phyloP scores from a whole-genome alignment of 2,113 vertebrate genomes.

The Ptychochromis oligacanthus region DNA sequence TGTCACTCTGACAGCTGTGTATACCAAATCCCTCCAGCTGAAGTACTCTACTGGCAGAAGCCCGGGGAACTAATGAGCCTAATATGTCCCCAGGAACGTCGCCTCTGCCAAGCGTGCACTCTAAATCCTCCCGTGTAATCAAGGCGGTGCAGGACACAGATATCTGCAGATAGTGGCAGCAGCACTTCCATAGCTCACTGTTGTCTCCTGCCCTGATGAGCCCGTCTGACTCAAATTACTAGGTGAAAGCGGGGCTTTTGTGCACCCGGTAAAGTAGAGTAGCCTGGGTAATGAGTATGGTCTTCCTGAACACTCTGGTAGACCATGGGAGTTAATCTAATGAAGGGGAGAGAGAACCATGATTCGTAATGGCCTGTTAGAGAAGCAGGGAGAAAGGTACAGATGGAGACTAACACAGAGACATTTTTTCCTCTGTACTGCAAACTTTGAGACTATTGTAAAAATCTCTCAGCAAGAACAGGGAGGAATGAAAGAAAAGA shows the following conservation, averaged over 20 bases:
- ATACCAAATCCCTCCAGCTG: conserved; percentile 23
- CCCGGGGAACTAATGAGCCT: conserved; percentile 56
- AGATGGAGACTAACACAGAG: conserved; percentile 39
- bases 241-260: conserved; percentile 70
- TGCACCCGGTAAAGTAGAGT: conserved; percentile 38
- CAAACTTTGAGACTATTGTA: background rate
- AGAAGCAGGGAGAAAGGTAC: conserved; percentile 22
- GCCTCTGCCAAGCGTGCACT: conserved; percentile 64
- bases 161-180: conserved; percentile 48
- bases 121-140: conserved; percentile 66
- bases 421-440: background rate
- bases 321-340: conserved; percentile 76
- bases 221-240: conserved; percentile 66
- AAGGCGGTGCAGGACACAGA: conserved; percentile 47
- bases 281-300: conserved; percentile 67
- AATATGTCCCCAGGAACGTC: conserved; percentile 51
- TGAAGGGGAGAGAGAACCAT: conserved; percentile 52
- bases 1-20: conserved; percentile 29
- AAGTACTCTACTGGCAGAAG: conserved; percentile 32
- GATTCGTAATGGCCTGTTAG: conserved; percentile 54
- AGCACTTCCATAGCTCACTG: conserved; percentile 37
- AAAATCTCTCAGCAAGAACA: background rate
- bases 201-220: conserved; percentile 59
- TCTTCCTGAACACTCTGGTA: conserved; percentile 64
- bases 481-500: background rate